Evolutionary conservation across 2,797 vertebrate genomes (phyloP).

Genomic region (Esox lucius): DNA sequence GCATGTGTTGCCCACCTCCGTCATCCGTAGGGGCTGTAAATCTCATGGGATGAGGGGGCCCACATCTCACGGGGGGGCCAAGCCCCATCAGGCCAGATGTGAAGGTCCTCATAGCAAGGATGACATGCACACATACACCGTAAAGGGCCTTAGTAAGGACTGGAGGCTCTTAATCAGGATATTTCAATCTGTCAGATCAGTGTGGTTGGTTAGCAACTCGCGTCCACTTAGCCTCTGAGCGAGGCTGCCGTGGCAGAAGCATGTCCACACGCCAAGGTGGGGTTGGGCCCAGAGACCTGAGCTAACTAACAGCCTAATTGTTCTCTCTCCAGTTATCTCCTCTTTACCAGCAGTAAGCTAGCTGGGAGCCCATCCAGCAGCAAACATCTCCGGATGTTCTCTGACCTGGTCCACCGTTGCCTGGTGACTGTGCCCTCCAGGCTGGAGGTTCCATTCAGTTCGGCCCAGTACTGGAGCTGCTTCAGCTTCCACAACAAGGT

Average conservation of each 20-base stretch:
- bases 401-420: slow-evolving; percentile 90
- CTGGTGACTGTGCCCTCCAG: slow-evolving; percentile 88
- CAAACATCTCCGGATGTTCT: slow-evolving; percentile 82
- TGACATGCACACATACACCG: background rate
- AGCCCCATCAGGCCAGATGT: background rate
- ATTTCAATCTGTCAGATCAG: background rate
- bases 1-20: background rate
- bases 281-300: background rate
- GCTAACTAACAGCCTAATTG: background rate
- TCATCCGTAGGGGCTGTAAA: background rate
- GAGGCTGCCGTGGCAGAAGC: background rate
- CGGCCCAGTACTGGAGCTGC: slow-evolving; percentile 92
- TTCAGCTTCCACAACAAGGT: slow-evolving; percentile 96
- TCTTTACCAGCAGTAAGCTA: slow-evolving; percentile 85
- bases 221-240: background rate
- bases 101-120: background rate
- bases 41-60: background rate
- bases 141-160: no score
- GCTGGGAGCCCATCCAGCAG: slow-evolving; percentile 68
- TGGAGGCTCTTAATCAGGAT: background rate
- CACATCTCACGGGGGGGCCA: background rate
- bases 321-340: slow-evolving; percentile 85
- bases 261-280: slow-evolving; percentile 10
- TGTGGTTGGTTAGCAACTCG: background rate
- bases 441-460: slow-evolving; percentile 87